Base-by-base conservation (phyloP, 2,888 invertebrate genomes). In the Capitulum mitella region DNA sequence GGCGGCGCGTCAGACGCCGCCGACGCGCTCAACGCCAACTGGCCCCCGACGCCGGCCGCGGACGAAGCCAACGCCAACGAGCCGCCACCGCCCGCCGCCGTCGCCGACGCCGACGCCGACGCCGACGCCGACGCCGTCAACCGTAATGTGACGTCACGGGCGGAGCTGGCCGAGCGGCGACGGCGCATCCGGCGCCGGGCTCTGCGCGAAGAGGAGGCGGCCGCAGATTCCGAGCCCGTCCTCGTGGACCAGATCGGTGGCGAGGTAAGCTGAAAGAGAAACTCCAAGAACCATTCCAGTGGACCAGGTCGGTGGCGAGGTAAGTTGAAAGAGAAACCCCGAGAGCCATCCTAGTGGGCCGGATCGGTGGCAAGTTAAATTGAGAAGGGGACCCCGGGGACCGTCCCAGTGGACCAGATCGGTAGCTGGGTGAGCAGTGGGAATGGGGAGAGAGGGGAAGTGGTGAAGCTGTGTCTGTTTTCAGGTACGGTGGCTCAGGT, bases 161-260 rank as follows among this genome's bases (percentile, higher is more conserved):
- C 29, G 8, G 70, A 37, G 40, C 64, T 64, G 34, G 64, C 64
- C 29, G 64, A 32, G 64, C 32, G 34, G 10, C 32, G 70, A 0
- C 22, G 37, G 12, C 37, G 3, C 40, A 70, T 40, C 22, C 37
- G 70, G 26, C 70, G 70, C 5, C 26, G 70, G 6, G 40, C 70
- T 37, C 26, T 37, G 40, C 40, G 26, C 10, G 70, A 70, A 26
- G 70, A 40, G 5, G 10, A 37, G 70, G 40, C 58, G 58, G n/a
- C 58, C n/a, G 58, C 64, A 14, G 51, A n/a, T n/a, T n/a, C 34
- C 64, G 26, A 70, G 70, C 8, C 70, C 26, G 70, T 70, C 10
- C 70, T 70, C 40, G 70, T 70, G 40, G 70, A 70, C 70, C 70
- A 40, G 70, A 70, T 70, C 37, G 40, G 70, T 26, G 70, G 70